These are phyloP conservation scores for Loris lydekkerianus DNA, from an alignment of 2,797 vertebrate species.

Conservation along the genomic window DNA sequence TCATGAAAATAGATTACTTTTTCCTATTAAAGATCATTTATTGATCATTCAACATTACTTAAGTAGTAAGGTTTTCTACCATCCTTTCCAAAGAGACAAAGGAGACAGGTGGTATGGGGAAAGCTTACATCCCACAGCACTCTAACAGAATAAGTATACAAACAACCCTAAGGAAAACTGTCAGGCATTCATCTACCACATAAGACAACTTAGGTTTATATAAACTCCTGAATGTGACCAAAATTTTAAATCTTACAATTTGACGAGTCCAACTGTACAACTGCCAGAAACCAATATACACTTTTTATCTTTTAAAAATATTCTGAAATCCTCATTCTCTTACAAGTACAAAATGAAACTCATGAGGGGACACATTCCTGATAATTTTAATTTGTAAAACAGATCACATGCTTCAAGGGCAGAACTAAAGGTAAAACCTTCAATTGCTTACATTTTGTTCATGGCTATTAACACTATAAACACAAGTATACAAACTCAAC, in stretches of 20 bases:
- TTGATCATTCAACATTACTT: background rate
- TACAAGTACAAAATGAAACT: constrained; percentile 43
- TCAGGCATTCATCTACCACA: background rate
- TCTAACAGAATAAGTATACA: background rate
- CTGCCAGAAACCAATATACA: background rate
- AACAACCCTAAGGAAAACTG: background rate
- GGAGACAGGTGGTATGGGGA: background rate
- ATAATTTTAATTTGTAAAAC: constrained; percentile 68
- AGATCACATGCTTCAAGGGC: constrained; percentile 5
- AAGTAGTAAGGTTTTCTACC: background rate
- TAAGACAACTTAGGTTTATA: background rate
- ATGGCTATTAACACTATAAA: constrained; percentile 78
- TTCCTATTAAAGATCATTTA: background rate
- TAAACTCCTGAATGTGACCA: constrained; percentile 6
- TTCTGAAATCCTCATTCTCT: constrained; percentile 42
- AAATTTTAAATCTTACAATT: background rate
- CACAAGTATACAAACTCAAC: constrained; percentile 76
- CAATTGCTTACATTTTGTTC: constrained; percentile 38
- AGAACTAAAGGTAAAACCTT: constrained; percentile 16
- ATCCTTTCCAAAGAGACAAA: background rate
- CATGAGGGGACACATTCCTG: constrained; percentile 5
- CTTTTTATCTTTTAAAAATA: constrained; percentile 3
- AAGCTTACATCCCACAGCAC: background rate
- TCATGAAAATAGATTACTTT: background rate
- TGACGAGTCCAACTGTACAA: constrained; percentile 2